Evolutionary conservation across 2,888 invertebrate species (phyloP).

Genomic region (Aleiodes alternator): DNA sequence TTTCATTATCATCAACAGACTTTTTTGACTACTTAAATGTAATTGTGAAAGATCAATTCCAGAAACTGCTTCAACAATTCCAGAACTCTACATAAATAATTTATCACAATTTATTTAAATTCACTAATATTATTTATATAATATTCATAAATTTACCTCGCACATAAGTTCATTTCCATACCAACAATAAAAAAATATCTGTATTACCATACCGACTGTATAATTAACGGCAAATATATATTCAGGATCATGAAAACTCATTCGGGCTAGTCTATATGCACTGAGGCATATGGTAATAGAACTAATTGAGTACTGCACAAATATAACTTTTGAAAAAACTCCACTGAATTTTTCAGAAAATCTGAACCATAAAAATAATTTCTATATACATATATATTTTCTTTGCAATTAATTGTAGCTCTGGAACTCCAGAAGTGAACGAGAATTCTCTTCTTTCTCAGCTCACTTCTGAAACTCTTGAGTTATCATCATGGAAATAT

Average conservation of each 20-base stretch:
- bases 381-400: no score
- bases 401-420: no score
- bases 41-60: slow-evolving; percentile 54
- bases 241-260: slow-evolving; percentile 7
- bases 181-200: slow-evolving; percentile 57
- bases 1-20: slow-evolving; percentile 50
- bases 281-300: slow-evolving; percentile 24
- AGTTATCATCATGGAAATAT: no score
- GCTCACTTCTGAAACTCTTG: no score
- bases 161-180: slow-evolving; percentile 55
- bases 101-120: background rate
- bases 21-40: slow-evolving; percentile 30
- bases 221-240: slow-evolving; percentile 11
- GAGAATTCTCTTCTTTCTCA: no score
- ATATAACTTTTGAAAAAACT: slow-evolving; percentile 26
- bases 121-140: background rate
- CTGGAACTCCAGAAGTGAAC: no score
- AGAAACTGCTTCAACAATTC: slow-evolving; percentile 49
- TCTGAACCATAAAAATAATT: no score
- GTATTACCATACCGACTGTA: slow-evolving; percentile 49
- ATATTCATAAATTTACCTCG: slow-evolving; percentile 46
- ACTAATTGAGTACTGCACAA: slow-evolving; percentile 1
- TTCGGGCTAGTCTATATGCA: slow-evolving; percentile 29
- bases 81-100: slow-evolving; percentile 51
- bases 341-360: background rate